Percentiles rank a stretch among this genome's conserved stretches.
These are phyloP conservation scores for Phainopepla nitens DNA, from an alignment of 2,113 vertebrate genomes.

Conservation along the genomic window DNA sequence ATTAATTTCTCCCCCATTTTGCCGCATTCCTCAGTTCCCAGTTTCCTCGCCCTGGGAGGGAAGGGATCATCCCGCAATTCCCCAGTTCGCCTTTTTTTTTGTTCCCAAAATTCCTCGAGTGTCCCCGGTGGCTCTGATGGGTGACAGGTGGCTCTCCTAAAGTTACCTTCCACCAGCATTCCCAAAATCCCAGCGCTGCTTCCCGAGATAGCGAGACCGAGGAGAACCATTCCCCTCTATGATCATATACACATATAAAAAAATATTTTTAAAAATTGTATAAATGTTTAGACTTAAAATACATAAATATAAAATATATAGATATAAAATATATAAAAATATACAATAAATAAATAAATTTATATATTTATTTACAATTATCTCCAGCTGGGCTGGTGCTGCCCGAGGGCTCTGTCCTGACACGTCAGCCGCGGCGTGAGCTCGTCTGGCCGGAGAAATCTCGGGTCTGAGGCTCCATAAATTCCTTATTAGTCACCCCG, in stretches of 20 bases:
- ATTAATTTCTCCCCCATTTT: constrained; percentile 6
- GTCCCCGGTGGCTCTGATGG: background rate
- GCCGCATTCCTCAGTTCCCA: background rate
- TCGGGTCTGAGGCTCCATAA: background rate
- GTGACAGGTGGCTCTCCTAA: background rate
- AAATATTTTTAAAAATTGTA: too few species aligned
- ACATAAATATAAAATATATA: too few species aligned
- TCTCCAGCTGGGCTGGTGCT: too few species aligned
- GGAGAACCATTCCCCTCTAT: rapidly evolving
- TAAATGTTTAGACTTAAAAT: too few species aligned
- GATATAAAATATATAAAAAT: too few species aligned
- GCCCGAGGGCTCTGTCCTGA: background rate
- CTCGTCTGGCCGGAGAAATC: background rate
- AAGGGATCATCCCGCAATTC: background rate
- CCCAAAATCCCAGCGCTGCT: background rate
- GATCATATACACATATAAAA: too few species aligned
- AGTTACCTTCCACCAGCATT: rapidly evolving
- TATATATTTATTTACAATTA: too few species aligned
- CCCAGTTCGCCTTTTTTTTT: rapidly evolving
- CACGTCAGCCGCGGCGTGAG: background rate
- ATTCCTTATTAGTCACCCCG: background rate
- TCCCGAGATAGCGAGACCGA: rapidly evolving
- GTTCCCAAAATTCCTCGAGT: rapidly evolving
- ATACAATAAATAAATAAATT: too few species aligned
- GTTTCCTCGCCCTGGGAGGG: background rate